phyloP scores from a whole-genome alignment of 1,140 invertebrate species.

The Drosophila bocqueti region DNA sequence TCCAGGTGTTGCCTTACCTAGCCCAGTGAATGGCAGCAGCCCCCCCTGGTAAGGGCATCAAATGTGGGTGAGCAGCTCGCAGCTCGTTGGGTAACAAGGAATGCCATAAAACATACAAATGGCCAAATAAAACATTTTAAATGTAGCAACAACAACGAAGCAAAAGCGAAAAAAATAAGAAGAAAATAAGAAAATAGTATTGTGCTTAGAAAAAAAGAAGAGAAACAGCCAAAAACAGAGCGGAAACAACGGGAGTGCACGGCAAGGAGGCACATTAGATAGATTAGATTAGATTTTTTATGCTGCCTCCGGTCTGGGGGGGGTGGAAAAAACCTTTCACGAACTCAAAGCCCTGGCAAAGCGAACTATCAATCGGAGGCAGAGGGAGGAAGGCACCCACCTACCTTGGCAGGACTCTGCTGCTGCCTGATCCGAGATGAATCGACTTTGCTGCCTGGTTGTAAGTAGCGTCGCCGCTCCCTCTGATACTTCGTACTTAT shows the following conservation, averaged over 20 bases:
- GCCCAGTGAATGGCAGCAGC: background rate
- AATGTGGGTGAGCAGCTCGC: constrained; percentile 4
- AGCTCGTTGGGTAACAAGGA: constrained; percentile 65
- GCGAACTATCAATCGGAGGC: constrained; percentile 20
- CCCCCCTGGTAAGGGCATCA: background rate
- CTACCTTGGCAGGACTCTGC: background rate
- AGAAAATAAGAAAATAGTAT: constrained; percentile 74
- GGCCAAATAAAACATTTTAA: constrained; percentile 84
- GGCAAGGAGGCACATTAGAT: constrained; percentile 59
- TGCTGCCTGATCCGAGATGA: no score
- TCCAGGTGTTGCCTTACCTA: background rate
- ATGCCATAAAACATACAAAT: constrained; percentile 83
- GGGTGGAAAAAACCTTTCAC: background rate
- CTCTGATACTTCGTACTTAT: background rate
- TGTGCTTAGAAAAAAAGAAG: constrained; percentile 62
- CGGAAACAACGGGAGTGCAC: background rate
- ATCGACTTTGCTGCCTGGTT: no score
- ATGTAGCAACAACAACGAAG: constrained; percentile 75
- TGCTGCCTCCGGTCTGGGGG: constrained; percentile 19
- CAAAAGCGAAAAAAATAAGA: constrained; percentile 6
- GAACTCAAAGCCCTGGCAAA: background rate
- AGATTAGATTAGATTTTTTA: constrained; percentile 71
- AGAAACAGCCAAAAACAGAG: constrained; percentile 2
- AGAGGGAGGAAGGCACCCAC: background rate
- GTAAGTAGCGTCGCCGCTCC: background rate